A percentile compares a stretch with the other conserved stretches of the same genome.
Evolutionary conservation across 2,797 vertebrate genomes (phyloP).

Genomic region (Myoxocephalus aenaeus): DNA sequence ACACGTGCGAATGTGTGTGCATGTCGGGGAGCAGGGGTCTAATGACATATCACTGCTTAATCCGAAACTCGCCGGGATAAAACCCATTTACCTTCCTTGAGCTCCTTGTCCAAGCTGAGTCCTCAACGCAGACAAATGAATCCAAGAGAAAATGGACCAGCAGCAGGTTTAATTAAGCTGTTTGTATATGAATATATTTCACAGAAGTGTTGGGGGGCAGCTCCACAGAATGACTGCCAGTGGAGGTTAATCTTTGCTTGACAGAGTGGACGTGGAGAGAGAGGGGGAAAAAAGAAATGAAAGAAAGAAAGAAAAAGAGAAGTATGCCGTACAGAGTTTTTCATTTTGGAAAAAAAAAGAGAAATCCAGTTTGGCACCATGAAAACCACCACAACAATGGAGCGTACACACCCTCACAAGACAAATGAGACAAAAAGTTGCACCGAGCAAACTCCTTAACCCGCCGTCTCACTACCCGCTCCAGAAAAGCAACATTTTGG

Average conservation of each 20-base stretch:
- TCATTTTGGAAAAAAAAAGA: background rate
- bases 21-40: background rate
- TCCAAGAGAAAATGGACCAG: constrained; percentile 31
- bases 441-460: no score
- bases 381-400: background rate
- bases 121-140: constrained; percentile 44
- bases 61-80: constrained; percentile 27
- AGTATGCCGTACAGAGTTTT: no score
- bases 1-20: background rate
- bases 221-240: constrained; percentile 58
- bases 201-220: constrained; percentile 22
- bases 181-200: constrained; percentile 31
- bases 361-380: background rate
- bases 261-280: background rate
- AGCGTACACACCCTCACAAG: background rate
- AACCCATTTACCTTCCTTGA: constrained; percentile 44
- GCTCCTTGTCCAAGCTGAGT: constrained; percentile 38
- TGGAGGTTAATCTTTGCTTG: constrained; percentile 57
- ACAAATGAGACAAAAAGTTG: no score
- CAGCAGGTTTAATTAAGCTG: constrained; percentile 24
- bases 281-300: no score
- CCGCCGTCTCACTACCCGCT: no score
- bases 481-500: no score
- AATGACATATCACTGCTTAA: constrained; percentile 52
- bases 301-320: background rate